These are phyloP conservation scores for Drusus annulatus DNA, from an alignment of 1,140 invertebrate species.

Conservation along the genomic window DNA sequence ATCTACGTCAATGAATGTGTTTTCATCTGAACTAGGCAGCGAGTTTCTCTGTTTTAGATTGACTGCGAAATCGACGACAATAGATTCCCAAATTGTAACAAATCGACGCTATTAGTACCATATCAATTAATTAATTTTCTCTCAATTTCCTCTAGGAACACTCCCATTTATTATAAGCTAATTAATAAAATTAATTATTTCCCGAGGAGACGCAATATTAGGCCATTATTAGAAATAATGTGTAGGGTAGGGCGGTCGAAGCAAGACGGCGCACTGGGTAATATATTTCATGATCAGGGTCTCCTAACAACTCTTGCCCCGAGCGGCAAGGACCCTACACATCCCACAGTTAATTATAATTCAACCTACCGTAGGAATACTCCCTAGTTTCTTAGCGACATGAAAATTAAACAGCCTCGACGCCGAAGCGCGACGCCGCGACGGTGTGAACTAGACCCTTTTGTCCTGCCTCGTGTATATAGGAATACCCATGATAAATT, in stretches of 20 bases:
- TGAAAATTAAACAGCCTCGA: constrained; percentile 11
- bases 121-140: constrained; percentile 18
- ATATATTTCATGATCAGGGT: constrained; percentile 27
- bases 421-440: too few relatives aligned
- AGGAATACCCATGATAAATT: neutral
- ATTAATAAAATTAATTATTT: constrained; percentile 32
- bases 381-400: constrained; percentile 8
- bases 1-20: too few relatives aligned
- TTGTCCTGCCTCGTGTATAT: neutral
- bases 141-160: neutral
- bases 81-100: too few relatives aligned
- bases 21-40: too few relatives aligned
- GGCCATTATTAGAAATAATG: constrained; percentile 33
- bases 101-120: too few relatives aligned
- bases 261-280: constrained; percentile 29
- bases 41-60: too few relatives aligned
- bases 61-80: too few relatives aligned
- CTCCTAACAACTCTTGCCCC: constrained; percentile 19
- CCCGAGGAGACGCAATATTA: constrained; percentile 24
- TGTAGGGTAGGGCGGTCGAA: constrained; percentile 2
- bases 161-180: constrained; percentile 20
- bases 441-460: too few relatives aligned
- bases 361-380: constrained; percentile 1
- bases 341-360: constrained; percentile 32
- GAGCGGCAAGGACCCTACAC: neutral